Evolutionary conservation across 2,797 vertebrate genomes (phyloP).

Genomic region (Hippoglossus hippoglossus): DNA sequence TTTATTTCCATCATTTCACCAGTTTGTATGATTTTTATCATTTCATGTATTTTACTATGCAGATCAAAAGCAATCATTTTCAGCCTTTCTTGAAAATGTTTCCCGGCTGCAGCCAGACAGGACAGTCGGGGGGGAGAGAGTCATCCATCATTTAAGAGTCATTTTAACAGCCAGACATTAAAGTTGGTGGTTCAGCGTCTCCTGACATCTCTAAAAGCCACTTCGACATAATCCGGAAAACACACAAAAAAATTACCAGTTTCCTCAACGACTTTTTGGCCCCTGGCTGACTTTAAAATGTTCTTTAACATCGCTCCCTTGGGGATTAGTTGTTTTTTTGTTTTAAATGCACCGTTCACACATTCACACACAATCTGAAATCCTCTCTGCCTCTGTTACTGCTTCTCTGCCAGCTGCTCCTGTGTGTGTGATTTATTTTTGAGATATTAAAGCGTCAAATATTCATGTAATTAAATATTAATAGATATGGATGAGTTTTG

Average conservation of each 20-base stretch:
- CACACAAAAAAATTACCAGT: conserved; percentile 34
- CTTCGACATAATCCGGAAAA: conserved; percentile 59
- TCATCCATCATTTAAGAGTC: conserved; percentile 57
- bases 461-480: conserved; percentile 48
- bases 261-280: conserved; percentile 46
- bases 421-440: conserved; percentile 22
- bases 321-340: not conserved
- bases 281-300: conserved; percentile 56
- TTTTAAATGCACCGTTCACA: conserved; percentile 44
- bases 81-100: conserved; percentile 13
- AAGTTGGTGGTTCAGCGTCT: conserved; percentile 50
- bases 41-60: conserved; percentile 35
- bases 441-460: conserved; percentile 42
- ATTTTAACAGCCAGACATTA: conserved; percentile 59
- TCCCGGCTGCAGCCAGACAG: conserved; percentile 19
- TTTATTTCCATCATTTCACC: conserved; percentile 32
- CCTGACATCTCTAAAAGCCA: conserved; percentile 61
- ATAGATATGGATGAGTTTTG: conserved; percentile 30
- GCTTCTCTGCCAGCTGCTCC: conserved; percentile 8
- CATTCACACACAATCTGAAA: conserved; percentile 36
- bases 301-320: conserved; percentile 42
- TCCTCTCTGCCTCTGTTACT: conserved; percentile 28
- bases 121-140: conserved; percentile 18
- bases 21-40: conserved; percentile 18
- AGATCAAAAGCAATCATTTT: conserved; percentile 37